Evolutionary conservation across 1,140 invertebrate genomes (phyloP).

Genomic region (Caerostris extrusa): DNA sequence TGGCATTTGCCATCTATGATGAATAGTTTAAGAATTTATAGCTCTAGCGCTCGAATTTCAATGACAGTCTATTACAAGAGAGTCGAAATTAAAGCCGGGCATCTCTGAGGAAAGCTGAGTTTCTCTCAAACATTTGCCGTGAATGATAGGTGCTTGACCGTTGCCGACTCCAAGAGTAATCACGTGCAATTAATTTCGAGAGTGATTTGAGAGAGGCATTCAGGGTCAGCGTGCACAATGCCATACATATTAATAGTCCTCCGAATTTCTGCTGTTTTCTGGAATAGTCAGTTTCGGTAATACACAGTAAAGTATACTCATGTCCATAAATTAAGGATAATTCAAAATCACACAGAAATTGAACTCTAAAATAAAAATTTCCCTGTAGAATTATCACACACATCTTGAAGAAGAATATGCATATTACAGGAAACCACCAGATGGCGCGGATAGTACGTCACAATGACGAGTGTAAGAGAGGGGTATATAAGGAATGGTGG

Average conservation of each 20-base stretch:
- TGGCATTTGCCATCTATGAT: too few species aligned
- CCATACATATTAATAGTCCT: not conserved
- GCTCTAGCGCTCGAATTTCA: not conserved
- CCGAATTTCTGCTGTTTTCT: not conserved
- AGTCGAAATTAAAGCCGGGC: not conserved
- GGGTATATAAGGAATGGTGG: too few species aligned
- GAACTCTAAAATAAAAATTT: too few species aligned
- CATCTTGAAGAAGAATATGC: too few species aligned
- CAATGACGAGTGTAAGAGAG: too few species aligned
- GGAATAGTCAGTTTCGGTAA: not conserved
- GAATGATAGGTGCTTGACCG: not conserved
- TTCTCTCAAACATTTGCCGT: not conserved
- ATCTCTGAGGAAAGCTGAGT: not conserved
- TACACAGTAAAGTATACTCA: not conserved
- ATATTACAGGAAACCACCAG: too few species aligned
- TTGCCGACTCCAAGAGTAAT: constrained; percentile 1
- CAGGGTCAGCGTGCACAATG: not conserved
- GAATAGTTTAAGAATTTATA: too few species aligned
- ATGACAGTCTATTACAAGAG: not conserved
- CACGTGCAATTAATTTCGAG: not conserved
- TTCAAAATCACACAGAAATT: too few species aligned
- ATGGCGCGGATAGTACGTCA: too few species aligned
- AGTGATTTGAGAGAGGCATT: not conserved
- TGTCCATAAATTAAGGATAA: too few species aligned
- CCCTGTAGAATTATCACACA: too few species aligned